Evolutionary conservation across 2,888 invertebrate species (phyloP), one percentile per base, ranked within the genome.

Genomic region (Drosophila incognita): DNA sequence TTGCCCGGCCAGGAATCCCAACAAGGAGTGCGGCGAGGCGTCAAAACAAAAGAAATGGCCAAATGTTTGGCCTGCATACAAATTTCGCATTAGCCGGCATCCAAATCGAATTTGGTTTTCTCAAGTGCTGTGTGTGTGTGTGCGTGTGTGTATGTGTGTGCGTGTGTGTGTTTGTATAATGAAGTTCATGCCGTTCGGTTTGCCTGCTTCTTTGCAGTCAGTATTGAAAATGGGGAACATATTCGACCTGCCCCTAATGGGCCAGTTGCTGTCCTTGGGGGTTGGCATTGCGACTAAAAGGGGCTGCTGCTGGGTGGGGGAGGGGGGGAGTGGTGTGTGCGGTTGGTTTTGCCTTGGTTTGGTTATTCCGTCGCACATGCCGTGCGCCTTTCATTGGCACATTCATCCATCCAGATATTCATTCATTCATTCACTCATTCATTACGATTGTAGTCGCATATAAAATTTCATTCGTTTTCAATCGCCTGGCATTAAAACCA

Each of bases 381-480:
- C 60, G 35, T 40, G 48, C 49, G 49, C 38, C 62, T 64, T 60
- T 74, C 75, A 64, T 59, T 74, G 53, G 56, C 69, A 64, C 54
- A 49, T 61, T 61, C 70, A 54, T 42, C 33, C 67, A 62, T 35
- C 24, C 51, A 48, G 7, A 36, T 15, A 46, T 31, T 51, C 29
- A 46, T 4, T 58, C 61, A 58, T 46, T 57, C 29, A 29, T 29
- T 29, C 29, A 42, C 21, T 49, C 29, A 46, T 33, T 56, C 77
- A 67, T 70, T 74, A 66, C 36, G 65, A 57, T 78, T 83, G 70
- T 58, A 61, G 73, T 61, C 82, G 69, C 77, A 71, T 68, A 74
- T 85, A 76, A 88, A 80, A 84, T 76, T 84, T 84, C 83, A 84
- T 84, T 88, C 83, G 74, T 83, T 85, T 84, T 79, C 84, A 86